Base-by-base conservation (phyloP, 2,113 vertebrate genomes). In the Choloepus hoffmanni region DNA sequence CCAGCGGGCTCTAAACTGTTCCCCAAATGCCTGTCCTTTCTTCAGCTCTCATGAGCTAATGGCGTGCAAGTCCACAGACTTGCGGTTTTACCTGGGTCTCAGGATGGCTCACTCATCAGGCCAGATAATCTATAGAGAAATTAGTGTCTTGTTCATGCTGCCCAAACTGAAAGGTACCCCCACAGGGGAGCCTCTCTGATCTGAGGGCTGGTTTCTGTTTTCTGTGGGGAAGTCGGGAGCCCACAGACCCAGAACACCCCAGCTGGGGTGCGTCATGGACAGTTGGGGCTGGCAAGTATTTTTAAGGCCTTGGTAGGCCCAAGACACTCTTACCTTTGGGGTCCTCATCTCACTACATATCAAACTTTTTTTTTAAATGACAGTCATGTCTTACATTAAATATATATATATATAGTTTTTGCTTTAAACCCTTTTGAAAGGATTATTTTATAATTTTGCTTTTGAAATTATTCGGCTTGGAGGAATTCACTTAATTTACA, bases 351-450 rank as follows among this genome's bases (percentile, higher is more conserved):
- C 36, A 77, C 28, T 16, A 43, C 1, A 7, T 19, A 67, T 14
- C 62, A 53, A 28, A 81, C 45, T 45, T 19, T 9, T 33, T 24
- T 48, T 74, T 55, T 53, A 55, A 96, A 85, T 6, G 19, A 23
- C 23, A 48, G 48, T 21, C 23, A 73, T 28, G 53, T 90, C 28
- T 21, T 33, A 11, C 19, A 48, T 36, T 30, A 33, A 63, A 58
- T 23, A 50, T 18, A 62, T 45, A 50, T 18, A 62, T 45, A 45
- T 7, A 14, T 30, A 43, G 3, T 81, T n/a, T 74, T 94, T 90
- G 33, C 63, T 95, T 86, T 87, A 63, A 86, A 36, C 28, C 60
- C 68, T 87, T 79, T 36, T 40, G 62, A 73, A 79, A 87, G 43
- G n/a, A 43, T 84, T 65, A 19, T 77, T 70, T 85, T 74, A 55